phyloP scores from a whole-genome alignment of 2,888 invertebrate genomes.

The Leptopilina syphax region DNA sequence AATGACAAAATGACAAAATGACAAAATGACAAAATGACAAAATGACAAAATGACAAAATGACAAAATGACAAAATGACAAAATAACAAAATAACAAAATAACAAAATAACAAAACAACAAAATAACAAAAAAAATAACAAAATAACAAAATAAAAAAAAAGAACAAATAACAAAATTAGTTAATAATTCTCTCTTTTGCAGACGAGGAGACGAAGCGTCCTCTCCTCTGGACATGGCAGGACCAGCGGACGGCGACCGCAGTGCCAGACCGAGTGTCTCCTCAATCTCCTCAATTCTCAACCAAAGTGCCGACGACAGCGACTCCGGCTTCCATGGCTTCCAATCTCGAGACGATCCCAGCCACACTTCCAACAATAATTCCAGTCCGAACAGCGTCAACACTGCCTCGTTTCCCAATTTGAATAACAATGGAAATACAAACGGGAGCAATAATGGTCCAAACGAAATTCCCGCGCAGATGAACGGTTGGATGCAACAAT shows the following conservation, averaged over 20 bases:
- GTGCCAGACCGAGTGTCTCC: constrained; percentile 73
- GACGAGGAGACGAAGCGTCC: constrained; percentile 62
- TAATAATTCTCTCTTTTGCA: constrained; percentile 44
- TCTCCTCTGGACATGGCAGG: constrained; percentile 65
- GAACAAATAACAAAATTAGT: not conserved
- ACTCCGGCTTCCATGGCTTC: constrained; percentile 76
- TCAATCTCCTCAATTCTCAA: constrained; percentile 74
- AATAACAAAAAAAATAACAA: too few relatives aligned
- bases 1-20: too few relatives aligned
- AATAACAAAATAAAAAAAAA: too few relatives aligned
- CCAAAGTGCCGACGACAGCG: constrained; percentile 76
- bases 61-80: too few relatives aligned
- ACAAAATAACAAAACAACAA: too few relatives aligned
- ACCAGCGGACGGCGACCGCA: constrained; percentile 67
- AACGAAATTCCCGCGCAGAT: constrained; percentile 58
- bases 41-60: too few relatives aligned
- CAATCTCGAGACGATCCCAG: constrained; percentile 72
- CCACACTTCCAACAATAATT: constrained; percentile 73
- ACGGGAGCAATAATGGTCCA: constrained; percentile 49
- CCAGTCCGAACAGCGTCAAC: constrained; percentile 71
- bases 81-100: too few relatives aligned
- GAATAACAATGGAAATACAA: constrained; percentile 62
- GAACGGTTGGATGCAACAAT: constrained; percentile 69
- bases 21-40: too few relatives aligned
- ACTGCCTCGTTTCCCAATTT: constrained; percentile 71